phyloP scores from a whole-genome alignment of 1,140 invertebrate species.

The Paraescarpia echinospica region DNA sequence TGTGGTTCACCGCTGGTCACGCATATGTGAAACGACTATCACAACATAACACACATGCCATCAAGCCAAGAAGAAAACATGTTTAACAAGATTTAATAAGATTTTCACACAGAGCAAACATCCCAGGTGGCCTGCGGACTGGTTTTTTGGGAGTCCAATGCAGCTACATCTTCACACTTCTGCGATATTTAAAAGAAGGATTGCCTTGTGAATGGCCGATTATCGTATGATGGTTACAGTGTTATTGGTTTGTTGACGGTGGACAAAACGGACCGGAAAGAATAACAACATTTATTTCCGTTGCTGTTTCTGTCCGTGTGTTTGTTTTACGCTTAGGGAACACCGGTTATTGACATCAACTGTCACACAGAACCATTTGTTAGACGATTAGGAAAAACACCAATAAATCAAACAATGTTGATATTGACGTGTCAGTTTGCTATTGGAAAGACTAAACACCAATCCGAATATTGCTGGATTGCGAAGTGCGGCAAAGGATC shows the following conservation, averaged over 20 bases:
- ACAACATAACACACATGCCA: too few species aligned
- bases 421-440: not conserved
- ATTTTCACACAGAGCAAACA: too few species aligned
- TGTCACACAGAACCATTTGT: not conserved
- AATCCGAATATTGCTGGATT: not conserved
- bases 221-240: too few species aligned
- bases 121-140: too few species aligned
- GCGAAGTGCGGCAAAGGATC: not conserved
- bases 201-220: too few species aligned
- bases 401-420: not conserved
- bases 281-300: not conserved
- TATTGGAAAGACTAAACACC: not conserved
- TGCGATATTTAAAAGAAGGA: too few species aligned
- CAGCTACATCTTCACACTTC: too few species aligned
- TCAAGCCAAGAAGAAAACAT: too few species aligned
- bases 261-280: too few species aligned
- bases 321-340: not conserved
- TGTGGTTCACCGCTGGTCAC: not conserved
- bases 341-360: not conserved
- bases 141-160: too few species aligned
- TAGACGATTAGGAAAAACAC: not conserved
- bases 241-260: too few species aligned
- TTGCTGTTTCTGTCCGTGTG: not conserved
- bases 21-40: not conserved
- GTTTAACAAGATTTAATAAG: too few species aligned